Conservation (phyloP, 2,888 invertebrate genomes). For the Limnephilus rhombicus region DNA sequence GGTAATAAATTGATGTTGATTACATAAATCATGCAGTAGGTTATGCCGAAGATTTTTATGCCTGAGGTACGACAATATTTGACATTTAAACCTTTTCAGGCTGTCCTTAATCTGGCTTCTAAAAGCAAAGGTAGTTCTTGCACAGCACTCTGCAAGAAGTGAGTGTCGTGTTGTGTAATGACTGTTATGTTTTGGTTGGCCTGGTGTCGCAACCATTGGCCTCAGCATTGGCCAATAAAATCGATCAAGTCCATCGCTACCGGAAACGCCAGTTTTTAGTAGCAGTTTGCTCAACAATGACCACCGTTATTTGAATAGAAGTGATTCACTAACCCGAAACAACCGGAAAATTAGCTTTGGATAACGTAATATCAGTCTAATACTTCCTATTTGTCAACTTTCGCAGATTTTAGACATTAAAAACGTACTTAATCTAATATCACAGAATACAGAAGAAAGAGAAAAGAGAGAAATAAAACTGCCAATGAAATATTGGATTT, state of each 20-base stretch:
- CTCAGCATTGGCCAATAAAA: slow-evolving; percentile 43
- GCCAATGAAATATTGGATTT: too few relatives aligned
- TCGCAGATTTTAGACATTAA: background rate
- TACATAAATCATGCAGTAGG: background rate
- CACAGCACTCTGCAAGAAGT: background rate
- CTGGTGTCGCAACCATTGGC: slow-evolving; percentile 19
- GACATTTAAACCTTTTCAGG: background rate
- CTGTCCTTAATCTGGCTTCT: background rate
- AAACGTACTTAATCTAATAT: background rate
- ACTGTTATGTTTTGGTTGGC: slow-evolving; percentile 10
- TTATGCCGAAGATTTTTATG: background rate
- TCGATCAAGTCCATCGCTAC: slow-evolving; percentile 44
- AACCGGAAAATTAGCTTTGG: background rate
- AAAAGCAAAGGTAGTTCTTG: background rate
- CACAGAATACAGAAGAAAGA: too few relatives aligned
- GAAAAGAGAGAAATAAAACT: too few relatives aligned
- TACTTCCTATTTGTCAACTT: slow-evolving; percentile 19
- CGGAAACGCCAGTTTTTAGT: slow-evolving; percentile 36
- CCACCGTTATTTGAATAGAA: background rate
- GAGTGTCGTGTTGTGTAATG: slow-evolving; percentile 4
- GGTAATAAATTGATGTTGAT: too few relatives aligned
- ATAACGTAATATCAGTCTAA: background rate
- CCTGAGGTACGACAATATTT: background rate
- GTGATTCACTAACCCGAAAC: slow-evolving; percentile 12
- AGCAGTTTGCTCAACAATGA: slow-evolving; percentile 18